These are phyloP conservation scores for Eristalis tenax DNA, from an alignment of 2,888 invertebrate genomes.

Conservation along the genomic window DNA sequence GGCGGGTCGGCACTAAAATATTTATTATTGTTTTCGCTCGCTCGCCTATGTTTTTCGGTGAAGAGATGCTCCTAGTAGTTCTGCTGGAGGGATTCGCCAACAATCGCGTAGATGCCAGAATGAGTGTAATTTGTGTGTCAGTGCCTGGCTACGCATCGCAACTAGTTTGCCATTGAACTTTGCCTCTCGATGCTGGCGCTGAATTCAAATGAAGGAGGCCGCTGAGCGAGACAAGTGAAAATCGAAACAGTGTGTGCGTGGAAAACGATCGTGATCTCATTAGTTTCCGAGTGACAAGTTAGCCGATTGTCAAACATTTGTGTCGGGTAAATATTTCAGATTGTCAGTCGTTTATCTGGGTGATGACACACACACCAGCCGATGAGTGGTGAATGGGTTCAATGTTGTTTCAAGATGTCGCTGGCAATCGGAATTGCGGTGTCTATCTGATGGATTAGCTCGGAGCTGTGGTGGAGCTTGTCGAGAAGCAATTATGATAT, in stretches of 20 bases:
- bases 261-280: constrained; percentile 65
- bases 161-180: constrained; percentile 68
- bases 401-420: constrained; percentile 45
- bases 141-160: constrained; percentile 18
- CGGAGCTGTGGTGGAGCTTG: not conserved
- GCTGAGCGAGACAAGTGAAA: constrained; percentile 15
- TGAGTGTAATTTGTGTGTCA: constrained; percentile 49
- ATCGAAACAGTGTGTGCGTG: not conserved
- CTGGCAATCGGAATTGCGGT: constrained; percentile 20
- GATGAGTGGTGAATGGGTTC: constrained; percentile 3
- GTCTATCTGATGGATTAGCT: too few relatives aligned
- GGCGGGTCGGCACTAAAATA: constrained; percentile 33
- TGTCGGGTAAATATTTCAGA: constrained; percentile 32
- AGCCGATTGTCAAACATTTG: constrained; percentile 31
- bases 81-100: not conserved
- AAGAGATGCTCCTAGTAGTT: constrained; percentile 36
- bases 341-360: constrained; percentile 46
- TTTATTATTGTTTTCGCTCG: constrained; percentile 56
- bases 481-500: constrained; percentile 45
- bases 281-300: constrained; percentile 52
- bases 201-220: constrained; percentile 54
- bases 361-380: not conserved
- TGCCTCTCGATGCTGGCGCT: constrained; percentile 40
- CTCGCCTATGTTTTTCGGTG: constrained; percentile 29
- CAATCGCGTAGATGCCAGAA: constrained; percentile 18